These are phyloP conservation scores for Epistrophe eligans DNA, from an alignment of 2,888 invertebrate species.

Conservation along the genomic window DNA sequence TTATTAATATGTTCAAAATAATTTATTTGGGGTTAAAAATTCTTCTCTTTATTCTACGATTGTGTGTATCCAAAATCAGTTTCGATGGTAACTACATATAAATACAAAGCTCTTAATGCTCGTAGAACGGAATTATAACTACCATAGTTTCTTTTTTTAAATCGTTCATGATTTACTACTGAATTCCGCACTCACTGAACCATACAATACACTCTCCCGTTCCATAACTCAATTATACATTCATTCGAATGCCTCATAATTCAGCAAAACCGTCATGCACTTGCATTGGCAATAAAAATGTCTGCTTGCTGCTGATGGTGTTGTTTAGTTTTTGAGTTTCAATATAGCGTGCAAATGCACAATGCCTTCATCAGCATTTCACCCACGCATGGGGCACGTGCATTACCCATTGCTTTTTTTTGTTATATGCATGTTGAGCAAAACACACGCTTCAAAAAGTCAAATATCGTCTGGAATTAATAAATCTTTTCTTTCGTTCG, in stretches of 20 bases:
- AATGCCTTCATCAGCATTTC: constrained; percentile 58
- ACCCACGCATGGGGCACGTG: constrained; percentile 69
- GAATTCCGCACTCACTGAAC: constrained; percentile 64
- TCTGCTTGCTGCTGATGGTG: constrained; percentile 35
- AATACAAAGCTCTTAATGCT: background rate
- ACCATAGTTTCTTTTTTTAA: constrained; percentile 52
- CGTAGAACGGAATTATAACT: constrained; percentile 46
- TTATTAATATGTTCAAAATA: too few relatives aligned
- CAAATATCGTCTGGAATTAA: constrained; percentile 48
- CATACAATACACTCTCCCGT: constrained; percentile 15
- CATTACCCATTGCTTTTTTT: constrained; percentile 28
- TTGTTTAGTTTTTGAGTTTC: constrained; percentile 6
- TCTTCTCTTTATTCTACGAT: too few relatives aligned
- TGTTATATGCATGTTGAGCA: background rate
- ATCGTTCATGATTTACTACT: constrained; percentile 73
- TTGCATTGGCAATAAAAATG: constrained; percentile 66
- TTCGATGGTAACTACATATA: constrained; percentile 39
- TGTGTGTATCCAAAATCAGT: constrained; percentile 6
- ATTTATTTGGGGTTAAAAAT: too few relatives aligned
- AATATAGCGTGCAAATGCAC: constrained; percentile 52
- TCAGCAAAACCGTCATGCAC: constrained; percentile 64
- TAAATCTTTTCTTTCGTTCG: constrained; percentile 38
- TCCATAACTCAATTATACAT: constrained; percentile 60
- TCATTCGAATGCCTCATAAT: constrained; percentile 47
- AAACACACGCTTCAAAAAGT: constrained; percentile 47